These are phyloP conservation scores for Helarctos malayanus DNA, from an alignment of 2,797 vertebrate species.

Conservation along the genomic window DNA sequence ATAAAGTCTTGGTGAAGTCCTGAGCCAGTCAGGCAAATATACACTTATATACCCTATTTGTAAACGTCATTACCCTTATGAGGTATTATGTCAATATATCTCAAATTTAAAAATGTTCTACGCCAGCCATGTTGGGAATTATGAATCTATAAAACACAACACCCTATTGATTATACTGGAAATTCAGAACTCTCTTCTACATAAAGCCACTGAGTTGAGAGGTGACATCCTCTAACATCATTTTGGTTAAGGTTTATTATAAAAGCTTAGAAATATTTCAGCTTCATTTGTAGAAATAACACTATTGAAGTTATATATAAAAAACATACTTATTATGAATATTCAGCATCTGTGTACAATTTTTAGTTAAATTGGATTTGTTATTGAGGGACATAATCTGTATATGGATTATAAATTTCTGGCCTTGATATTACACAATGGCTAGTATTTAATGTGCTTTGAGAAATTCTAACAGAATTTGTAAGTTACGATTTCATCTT, in stretches of 20 bases:
- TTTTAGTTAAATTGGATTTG: slow-evolving; percentile 69
- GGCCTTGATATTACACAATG: slow-evolving; percentile 63
- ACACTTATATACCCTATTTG: not conserved
- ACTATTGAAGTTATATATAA: not conserved
- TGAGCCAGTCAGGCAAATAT: fast-evolving
- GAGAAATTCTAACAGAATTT: slow-evolving; percentile 59
- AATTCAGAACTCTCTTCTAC: not conserved
- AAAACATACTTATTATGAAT: not conserved
- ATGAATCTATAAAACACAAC: not conserved
- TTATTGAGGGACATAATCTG: slow-evolving; percentile 64
- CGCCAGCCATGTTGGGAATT: not conserved
- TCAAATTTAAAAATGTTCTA: not conserved
- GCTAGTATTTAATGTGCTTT: slow-evolving; percentile 67
- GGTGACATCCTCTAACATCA: not conserved
- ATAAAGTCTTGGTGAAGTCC: not conserved
- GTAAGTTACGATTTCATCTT: slow-evolving; percentile 60
- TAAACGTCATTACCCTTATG: not conserved
- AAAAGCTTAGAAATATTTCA: not conserved
- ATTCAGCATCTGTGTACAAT: slow-evolving; percentile 24
- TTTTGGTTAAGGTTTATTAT: not conserved
- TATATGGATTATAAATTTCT: slow-evolving; percentile 74
- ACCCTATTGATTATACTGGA: not conserved
- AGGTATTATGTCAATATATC: not conserved
- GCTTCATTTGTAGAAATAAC: not conserved
- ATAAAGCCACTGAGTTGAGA: not conserved